Evolutionary conservation across 2,113 vertebrate species (phyloP).

Genomic region (Tichodroma muraria): DNA sequence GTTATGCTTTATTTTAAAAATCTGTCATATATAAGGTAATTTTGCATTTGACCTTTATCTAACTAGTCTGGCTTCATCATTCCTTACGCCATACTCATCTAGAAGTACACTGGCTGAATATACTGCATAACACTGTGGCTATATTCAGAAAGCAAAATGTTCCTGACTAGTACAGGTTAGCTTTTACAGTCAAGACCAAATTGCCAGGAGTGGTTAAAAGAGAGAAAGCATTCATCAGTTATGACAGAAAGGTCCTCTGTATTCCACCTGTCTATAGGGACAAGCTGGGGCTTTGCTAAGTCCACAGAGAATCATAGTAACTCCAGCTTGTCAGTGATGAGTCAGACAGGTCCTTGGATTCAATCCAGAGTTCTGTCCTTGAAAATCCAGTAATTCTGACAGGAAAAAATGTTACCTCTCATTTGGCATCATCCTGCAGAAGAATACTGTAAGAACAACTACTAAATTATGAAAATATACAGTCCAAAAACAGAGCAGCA

Average conservation of each 20-base stretch:
- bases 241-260: not conserved
- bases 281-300: not conserved
- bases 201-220: not conserved
- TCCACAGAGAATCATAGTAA: not conserved
- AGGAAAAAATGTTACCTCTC: not conserved
- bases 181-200: not conserved
- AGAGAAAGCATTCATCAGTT: not conserved
- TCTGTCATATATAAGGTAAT: not conserved
- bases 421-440: not conserved
- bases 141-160: not conserved
- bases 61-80: not conserved
- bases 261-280: not conserved
- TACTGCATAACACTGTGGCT: not conserved
- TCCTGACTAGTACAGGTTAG: not conserved
- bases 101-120: not conserved
- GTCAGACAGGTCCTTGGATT: slow-evolving; percentile 22
- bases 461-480: not conserved
- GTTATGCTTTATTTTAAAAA: not conserved
- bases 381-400: not conserved
- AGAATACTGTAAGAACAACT: not conserved
- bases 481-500: not conserved
- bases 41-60: not conserved
- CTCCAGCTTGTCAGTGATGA: not conserved
- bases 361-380: slow-evolving; percentile 5
- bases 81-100: not conserved